Evolutionary conservation across 2,888 invertebrate species (phyloP), one percentile per base, ranked within the genome.

Genomic region (Lordiphosa fenestrarum): DNA sequence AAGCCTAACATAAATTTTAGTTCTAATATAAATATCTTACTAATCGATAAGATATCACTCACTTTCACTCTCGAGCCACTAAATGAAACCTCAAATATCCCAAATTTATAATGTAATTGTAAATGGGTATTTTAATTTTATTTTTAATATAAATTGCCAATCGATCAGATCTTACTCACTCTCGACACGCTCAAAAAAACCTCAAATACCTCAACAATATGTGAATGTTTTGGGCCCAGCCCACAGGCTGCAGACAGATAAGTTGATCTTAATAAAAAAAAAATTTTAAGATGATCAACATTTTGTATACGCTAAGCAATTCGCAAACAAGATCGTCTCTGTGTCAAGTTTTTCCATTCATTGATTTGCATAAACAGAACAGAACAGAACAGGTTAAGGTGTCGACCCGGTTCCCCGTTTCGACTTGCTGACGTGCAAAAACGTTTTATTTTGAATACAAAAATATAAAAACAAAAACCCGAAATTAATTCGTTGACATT

Each of bases 401-500:
- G 44, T 44, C 42, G 39, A 25, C 25, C 13, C 49, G 55, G 49
- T 47, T 66, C 56, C 66, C 63, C 63, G 63, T 63, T 63, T 65
- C 51, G 66, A 63, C 65, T 37, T 46, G 66, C 66, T 66, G 64
- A 58, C 58, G 49, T 49, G 66, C 66, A 44, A 30, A 44, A 66
- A 62, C 46, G 38, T 62, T 44, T 62, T 48, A 48, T 36, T 42
- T 42, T 49, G n/a, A 36, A 60, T 44, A 21, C 40, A 40, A n/a
- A 57, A 30, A 30, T 9, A 30, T 30, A 10, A 30, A 30, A 30
- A 23, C 9, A 30, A 3, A 30, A 30, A 30, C 30, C 9, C 40
- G 30, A 30, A 53, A 51, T 60, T 66, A 56, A 66, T 63, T 64
- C 65, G 65, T 74, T 76, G 75, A 74, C 83, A 82, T 82, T 76